Conservation (phyloP, 2,113 vertebrate genomes). For the Scolopax mira region DNA sequence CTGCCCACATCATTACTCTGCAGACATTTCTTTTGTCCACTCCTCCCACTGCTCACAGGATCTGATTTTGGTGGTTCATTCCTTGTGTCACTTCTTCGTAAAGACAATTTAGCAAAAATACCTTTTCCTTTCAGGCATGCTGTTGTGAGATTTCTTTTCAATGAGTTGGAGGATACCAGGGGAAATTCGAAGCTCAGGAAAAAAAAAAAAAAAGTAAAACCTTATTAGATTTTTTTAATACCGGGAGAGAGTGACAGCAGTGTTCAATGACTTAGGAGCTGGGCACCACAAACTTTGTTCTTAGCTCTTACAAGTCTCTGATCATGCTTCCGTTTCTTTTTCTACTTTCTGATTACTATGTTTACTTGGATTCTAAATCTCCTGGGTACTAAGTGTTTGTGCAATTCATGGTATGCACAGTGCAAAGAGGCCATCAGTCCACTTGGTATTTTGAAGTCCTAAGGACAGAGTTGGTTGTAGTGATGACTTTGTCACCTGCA, state of each 20-base stretch:
- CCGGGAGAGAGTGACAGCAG: not conserved
- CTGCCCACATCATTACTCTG: conserved; percentile 50
- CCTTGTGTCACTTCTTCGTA: not conserved
- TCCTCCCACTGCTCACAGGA: not conserved
- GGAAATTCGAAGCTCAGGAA: not conserved
- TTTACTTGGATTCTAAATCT: not conserved
- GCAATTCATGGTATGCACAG: not conserved
- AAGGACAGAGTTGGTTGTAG: not conserved
- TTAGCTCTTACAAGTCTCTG: not conserved
- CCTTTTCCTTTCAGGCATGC: not conserved
- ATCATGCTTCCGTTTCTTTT: not conserved
- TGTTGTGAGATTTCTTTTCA: not conserved
- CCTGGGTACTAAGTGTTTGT: not conserved
- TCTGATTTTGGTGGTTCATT: conserved; percentile 13
- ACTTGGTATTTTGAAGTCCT: not conserved
- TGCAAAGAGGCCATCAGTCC: not conserved
- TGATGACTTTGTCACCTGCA: not conserved
- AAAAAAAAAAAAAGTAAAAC: not conserved
- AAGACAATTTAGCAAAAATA: not conserved
- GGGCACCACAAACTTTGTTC: not conserved
- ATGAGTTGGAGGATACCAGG: not conserved
- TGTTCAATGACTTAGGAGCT: not conserved
- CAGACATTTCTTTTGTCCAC: not conserved
- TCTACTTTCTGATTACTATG: not conserved
- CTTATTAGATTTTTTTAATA: not conserved